These are phyloP conservation scores for Coilia nasus DNA, from an alignment of 2,797 vertebrate genomes.

Conservation along the genomic window DNA sequence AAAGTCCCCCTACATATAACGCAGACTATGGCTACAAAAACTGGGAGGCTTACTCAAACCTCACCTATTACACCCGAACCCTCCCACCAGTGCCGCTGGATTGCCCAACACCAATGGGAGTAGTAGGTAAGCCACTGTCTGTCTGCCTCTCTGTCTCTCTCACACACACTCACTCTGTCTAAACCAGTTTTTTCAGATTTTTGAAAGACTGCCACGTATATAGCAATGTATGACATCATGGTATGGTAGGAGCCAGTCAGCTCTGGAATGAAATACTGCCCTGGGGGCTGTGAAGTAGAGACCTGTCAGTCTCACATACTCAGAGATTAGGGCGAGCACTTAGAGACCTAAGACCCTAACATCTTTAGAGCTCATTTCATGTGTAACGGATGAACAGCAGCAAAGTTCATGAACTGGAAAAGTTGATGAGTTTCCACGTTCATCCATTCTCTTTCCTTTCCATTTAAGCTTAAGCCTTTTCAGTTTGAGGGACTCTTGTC, in stretches of 20 bases:
- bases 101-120: conserved; percentile 96
- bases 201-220: conserved; percentile 50
- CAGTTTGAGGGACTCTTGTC: not conserved
- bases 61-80: conserved; percentile 91
- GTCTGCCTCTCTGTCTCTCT: not conserved
- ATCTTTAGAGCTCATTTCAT: not conserved
- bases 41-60: conserved; percentile 97
- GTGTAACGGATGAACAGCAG: not conserved
- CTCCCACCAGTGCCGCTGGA: conserved; percentile 88
- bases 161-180: conserved; percentile 16
- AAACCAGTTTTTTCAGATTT: conserved; percentile 79
- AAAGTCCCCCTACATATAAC: conserved; percentile 96
- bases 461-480: not conserved
- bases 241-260: not conserved
- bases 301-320: not conserved
- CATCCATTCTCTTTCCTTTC: not conserved
- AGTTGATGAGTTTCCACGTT: not conserved
- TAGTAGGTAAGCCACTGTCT: conserved; percentile 80
- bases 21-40: conserved; percentile 87
- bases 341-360: not conserved
- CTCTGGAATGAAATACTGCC: not conserved
- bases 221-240: conserved; percentile 50
- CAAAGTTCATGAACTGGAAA: not conserved
- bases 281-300: not conserved
- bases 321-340: not conserved